Evolutionary conservation across 2,888 invertebrate species (phyloP).

Genomic region (Acleris literana): DNA sequence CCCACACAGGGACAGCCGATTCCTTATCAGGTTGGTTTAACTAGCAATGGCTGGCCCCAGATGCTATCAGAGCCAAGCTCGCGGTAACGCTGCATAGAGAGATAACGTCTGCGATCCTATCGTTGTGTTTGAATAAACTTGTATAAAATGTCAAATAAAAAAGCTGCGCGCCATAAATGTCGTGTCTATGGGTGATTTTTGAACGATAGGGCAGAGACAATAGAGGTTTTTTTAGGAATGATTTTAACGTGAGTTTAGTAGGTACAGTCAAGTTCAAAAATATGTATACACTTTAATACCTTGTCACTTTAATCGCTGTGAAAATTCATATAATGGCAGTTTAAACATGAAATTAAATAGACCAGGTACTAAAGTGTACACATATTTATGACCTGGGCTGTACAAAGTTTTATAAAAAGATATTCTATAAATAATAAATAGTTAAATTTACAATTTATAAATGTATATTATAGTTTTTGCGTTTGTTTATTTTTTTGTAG

Average conservation of each 20-base stretch:
- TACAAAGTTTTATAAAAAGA: too few relatives aligned
- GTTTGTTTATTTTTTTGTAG: too few relatives aligned
- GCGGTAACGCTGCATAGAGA: slow-evolving; percentile 84
- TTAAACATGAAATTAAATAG: too few relatives aligned
- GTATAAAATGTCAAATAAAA: slow-evolving; percentile 84
- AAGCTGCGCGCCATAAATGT: slow-evolving; percentile 76
- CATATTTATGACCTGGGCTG: too few relatives aligned
- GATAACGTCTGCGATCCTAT: slow-evolving; percentile 82
- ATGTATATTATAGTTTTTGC: too few relatives aligned
- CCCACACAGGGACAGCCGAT: slow-evolving; percentile 68
- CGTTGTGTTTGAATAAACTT: slow-evolving; percentile 82
- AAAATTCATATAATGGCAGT: too few relatives aligned
- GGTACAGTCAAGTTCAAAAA: too few relatives aligned
- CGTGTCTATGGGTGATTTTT: slow-evolving; percentile 68
- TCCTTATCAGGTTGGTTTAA: slow-evolving; percentile 81
- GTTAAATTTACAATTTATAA: too few relatives aligned
- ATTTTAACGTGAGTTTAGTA: slow-evolving; percentile 4
- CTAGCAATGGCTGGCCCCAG: slow-evolving; percentile 82
- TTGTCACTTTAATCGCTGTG: too few relatives aligned
- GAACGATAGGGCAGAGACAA: slow-evolving; percentile 51
- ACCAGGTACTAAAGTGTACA: too few relatives aligned
- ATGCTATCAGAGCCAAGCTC: slow-evolving; percentile 76
- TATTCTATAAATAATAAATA: too few relatives aligned
- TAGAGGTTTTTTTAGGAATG: slow-evolving; percentile 21
- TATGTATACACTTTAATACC: too few relatives aligned